Evolutionary conservation across 2,888 invertebrate genomes (phyloP), one percentile per base, ranked within the genome.

Genomic region (Ichneumon xanthorius): DNA sequence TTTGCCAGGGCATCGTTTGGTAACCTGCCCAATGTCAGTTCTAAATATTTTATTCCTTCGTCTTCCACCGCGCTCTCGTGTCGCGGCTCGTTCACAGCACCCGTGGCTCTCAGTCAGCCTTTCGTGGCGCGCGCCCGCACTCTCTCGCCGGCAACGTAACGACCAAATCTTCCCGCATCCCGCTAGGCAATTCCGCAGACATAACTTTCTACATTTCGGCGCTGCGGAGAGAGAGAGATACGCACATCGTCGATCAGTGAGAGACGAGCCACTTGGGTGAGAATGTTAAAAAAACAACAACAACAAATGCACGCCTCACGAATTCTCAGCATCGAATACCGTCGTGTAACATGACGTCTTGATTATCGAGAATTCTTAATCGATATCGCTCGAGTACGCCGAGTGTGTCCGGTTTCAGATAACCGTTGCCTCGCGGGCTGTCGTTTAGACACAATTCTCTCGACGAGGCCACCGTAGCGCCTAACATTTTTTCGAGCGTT

Each of bases 21-120:
- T 84, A 82, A 86, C 22, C 85, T 87, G 92, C 90, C 91, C 92
- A 92, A 91, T 90, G 91, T 91, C 91, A 89, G 78, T 88, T 88
- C 86, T 75, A 87, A 90, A 89, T 88, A 89, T 88, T 88, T 89
- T 86, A 87, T 87, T 84, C 84, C 22, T 45, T 73, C 55, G 72
- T 67, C 76, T 71, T 79, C 63, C 19, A 26, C 19, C 50, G 14
- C 33, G 48, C 50, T 33, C 50, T 63, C 63, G 58, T 48, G 68
- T 81, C 80, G 68, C 68, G 80, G 80, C 48, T 80, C 67, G 45
- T 67, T 14, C 80, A 37, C 19, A 11, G 19, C 71, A 22, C 50
- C 50, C 26, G 61, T 37, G 19, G 2, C 61, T 55, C 30, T 19
- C 65, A 22, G 33, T 22, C 61, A 19, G 58, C 30, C 61, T 26